Evolutionary conservation across 64 coral and sea anemone genomes (phyloP), one percentile per base, ranked within the genome.

Genomic region (Hydrozoanthus tunicans): DNA sequence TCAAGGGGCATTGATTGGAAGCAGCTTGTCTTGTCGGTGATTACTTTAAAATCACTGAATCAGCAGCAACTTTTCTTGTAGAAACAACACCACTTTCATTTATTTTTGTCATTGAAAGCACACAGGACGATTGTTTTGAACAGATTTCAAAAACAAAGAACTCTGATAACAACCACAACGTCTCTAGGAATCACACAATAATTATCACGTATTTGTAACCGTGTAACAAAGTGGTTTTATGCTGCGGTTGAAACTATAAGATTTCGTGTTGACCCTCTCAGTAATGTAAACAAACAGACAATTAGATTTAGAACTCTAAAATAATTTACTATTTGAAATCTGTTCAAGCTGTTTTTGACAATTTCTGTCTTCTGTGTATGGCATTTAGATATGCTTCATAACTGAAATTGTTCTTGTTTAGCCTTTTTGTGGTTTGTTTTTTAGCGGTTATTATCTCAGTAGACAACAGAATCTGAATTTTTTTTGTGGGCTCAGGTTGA

Each of bases 1-100:
- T 25, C 84, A 74, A 69, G 54, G 61, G 53, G 59, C 23, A 88
- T 86, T 88, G 74, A 73, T 88, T 88, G 74, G 24, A 75, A 26
- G 69, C 12, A 73, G 74, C 13, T 59, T 59, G 73, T 27, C 25
- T 5, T 74, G n/a, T 73, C 59, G 15, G 53, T 52, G 7, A 74
- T 88, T 59, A 51, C 56, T 8, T 73, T 88, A 32, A 73, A 20
- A n/a, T 58, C 20, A 24, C 23, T 58, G 7, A 4, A 58, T 8
- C 83, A 73, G 25, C 3, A 73, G 70, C 10, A 32, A 10, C 43
- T 24, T 73, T 26, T 32, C 10, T 11, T 66, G 17, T 11, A 66
- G 64, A 15, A 13, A 13, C 12, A 17, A 15, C 17, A 66, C 0
- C 53, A 52, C 13, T 53, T n/a, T 32, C 53, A 53, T 56, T 71